phyloP scores from a whole-genome alignment of 2,888 invertebrate genomes.

The Acrocera orbiculus region DNA sequence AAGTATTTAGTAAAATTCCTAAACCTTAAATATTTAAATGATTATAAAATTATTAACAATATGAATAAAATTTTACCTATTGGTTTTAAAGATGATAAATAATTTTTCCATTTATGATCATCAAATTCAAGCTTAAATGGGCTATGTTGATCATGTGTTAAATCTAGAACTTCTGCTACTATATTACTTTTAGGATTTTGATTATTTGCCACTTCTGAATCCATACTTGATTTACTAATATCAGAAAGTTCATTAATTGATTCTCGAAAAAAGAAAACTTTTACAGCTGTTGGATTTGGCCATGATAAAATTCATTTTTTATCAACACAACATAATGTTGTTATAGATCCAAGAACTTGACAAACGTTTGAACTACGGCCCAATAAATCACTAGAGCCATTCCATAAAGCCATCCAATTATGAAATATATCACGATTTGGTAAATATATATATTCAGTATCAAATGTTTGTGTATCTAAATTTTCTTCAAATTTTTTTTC shows the following conservation, averaged over 20 bases:
- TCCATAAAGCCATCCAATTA: constrained; percentile 53
- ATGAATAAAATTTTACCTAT: constrained; percentile 37
- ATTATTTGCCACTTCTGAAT: constrained; percentile 24
- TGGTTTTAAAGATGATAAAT: constrained; percentile 78
- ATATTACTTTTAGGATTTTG: constrained; percentile 16
- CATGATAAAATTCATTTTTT: constrained; percentile 97
- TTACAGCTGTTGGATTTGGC: constrained; percentile 96
- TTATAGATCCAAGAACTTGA: constrained; percentile 80
- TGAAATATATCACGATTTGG: constrained; percentile 35
- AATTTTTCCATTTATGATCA: constrained; percentile 78
- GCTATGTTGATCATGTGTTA: constrained; percentile 80
- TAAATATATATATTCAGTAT: constrained; percentile 24
- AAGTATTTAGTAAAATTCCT: constrained; percentile 85
- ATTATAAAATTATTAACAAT: neutral
- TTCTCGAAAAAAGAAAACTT: constrained; percentile 73
- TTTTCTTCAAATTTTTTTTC: constrained; percentile 32
- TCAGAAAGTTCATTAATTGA: constrained; percentile 21
- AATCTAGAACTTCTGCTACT: constrained; percentile 61
- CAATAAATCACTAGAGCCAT: constrained; percentile 57
- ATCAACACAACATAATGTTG: constrained; percentile 87
- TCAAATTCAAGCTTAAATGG: constrained; percentile 89
- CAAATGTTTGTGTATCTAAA: constrained; percentile 27
- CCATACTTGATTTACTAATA: constrained; percentile 21
- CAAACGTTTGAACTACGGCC: constrained; percentile 76
- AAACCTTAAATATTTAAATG: constrained; percentile 33